Percentiles rank a stretch among this genome's conserved stretches.
These are phyloP conservation scores for Eumeta japonica DNA, from an alignment of 1,140 invertebrate genomes.

Conservation along the genomic window DNA sequence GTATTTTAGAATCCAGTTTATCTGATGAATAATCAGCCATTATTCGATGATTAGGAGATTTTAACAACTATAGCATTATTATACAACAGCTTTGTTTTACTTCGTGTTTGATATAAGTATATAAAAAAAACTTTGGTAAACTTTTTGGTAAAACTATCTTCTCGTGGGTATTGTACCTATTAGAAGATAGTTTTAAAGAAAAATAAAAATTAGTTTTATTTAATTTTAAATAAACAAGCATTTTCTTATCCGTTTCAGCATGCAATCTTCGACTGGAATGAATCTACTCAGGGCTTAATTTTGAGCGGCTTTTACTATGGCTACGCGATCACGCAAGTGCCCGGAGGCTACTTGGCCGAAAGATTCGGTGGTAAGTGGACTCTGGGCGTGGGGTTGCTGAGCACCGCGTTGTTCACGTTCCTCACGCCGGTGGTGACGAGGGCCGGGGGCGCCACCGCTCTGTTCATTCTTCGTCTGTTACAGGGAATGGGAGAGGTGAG, in stretches of 20 bases:
- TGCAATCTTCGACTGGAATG: slow-evolving; percentile 60
- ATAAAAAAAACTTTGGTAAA: too few species aligned
- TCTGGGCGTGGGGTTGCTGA: slow-evolving; percentile 63
- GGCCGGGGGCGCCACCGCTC: slow-evolving; percentile 54
- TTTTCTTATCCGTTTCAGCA: slow-evolving; percentile 28
- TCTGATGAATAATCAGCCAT: too few species aligned
- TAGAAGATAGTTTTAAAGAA: too few species aligned
- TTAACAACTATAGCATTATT: too few species aligned
- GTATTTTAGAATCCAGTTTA: too few species aligned
- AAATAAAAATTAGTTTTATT: too few species aligned
- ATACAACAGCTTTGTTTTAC: too few species aligned
- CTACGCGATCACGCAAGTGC: slow-evolving; percentile 64
- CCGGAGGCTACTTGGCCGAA: slow-evolving; percentile 62
- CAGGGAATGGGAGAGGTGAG: slow-evolving; percentile 67
- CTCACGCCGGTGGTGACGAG: slow-evolving; percentile 54
- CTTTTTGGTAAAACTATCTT: too few species aligned
- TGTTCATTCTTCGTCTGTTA: slow-evolving; percentile 65
- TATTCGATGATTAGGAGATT: too few species aligned
- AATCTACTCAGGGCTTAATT: slow-evolving; percentile 61
- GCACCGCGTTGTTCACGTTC: slow-evolving; percentile 62
- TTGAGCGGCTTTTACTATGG: slow-evolving; percentile 63
- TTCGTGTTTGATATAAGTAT: too few species aligned
- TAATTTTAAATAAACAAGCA: too few species aligned
- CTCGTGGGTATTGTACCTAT: too few species aligned
- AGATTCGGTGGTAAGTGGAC: slow-evolving; percentile 61